A percentile compares a stretch with the other conserved stretches of the same genome.
These are phyloP conservation scores for Ia io DNA, from an alignment of 2,113 vertebrate species.

Conservation along the genomic window DNA sequence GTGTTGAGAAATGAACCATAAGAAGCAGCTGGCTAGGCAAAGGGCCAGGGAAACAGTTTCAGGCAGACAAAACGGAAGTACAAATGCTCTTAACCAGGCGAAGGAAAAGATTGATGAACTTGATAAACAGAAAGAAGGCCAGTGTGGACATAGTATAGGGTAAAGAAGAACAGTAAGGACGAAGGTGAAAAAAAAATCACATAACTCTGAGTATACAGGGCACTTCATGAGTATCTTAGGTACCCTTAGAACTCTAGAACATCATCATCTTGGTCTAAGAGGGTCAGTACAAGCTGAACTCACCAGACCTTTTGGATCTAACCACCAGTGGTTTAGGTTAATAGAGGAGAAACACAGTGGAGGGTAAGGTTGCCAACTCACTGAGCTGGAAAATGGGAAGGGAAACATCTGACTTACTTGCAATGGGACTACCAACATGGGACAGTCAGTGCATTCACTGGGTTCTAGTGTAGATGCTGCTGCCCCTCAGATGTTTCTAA, in stretches of 20 bases:
- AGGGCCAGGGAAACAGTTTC: background rate
- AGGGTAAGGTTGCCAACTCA: background rate
- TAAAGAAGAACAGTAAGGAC: background rate
- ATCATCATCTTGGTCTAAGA: background rate
- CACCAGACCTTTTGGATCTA: background rate
- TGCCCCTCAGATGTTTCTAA: background rate
- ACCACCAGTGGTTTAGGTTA: background rate
- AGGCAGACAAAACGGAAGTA: background rate
- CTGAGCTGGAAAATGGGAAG: background rate
- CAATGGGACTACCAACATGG: no score
- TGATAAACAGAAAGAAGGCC: background rate
- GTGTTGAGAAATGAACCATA: background rate
- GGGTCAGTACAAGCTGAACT: background rate
- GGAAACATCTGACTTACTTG: background rate
- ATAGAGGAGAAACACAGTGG: background rate
- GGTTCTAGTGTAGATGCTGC: no score
- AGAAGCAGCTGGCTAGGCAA: background rate
- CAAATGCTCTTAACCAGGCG: background rate
- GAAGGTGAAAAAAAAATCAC: background rate
- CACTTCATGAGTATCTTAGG: background rate
- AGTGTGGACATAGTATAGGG: background rate
- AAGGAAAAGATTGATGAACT: background rate
- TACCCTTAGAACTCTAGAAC: background rate
- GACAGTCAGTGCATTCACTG: background rate
- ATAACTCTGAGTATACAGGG: rapidly evolving